Base-by-base conservation (phyloP, 2,797 vertebrate species). In the Nothura maculosa region DNA sequence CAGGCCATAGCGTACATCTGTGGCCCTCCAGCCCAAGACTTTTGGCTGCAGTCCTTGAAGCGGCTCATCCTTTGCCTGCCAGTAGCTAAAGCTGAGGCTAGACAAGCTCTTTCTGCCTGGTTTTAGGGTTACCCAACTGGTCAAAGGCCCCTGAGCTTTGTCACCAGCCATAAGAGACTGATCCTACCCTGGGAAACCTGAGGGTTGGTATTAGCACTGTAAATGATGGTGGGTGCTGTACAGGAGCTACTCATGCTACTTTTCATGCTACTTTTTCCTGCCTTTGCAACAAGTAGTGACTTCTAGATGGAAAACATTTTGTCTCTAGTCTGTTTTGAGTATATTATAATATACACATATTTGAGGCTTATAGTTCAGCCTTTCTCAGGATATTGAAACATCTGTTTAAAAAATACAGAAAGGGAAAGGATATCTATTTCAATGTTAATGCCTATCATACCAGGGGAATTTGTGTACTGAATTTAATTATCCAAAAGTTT, bases 321-420 rank as follows among this genome's bases (percentile, higher is more conserved):
- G 9, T 80, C 93, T 92, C 70, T 90, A 74, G 77, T 80, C 57
- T 72, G 24, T 82, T 86, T 54, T 63, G 60, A 74, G 27, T 63
- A 20, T 61, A 78, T 63, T 73, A 32, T 52, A 89, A 77, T 92
- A 54, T 61, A 60, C 52, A 81, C 47, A 55, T 82, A 78, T 50
- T 82, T 84, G 76, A 82, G 75, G 40, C 47, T 96, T 95, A 87
- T n/a, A 81, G 32, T 74, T 93, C 69, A 74, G 57, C 52, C 87
- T 96, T 95, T 67, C 75, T 90, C 84, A 77, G 85, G 89, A 88
- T 97, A 86, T 82, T 93, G 91, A 86, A 96, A 93, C 48, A 90
- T 78, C 66, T 94, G 74, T 81, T 93, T 92, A 50, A 93, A 92
- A 79, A 94, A 82, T 21, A 45, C 4, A 4, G 21, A 54, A 81